Percentiles rank a stretch among this genome's conserved stretches.
Evolutionary conservation across 2,888 invertebrate genomes (phyloP).

Genomic region (Lagria hirta): DNA sequence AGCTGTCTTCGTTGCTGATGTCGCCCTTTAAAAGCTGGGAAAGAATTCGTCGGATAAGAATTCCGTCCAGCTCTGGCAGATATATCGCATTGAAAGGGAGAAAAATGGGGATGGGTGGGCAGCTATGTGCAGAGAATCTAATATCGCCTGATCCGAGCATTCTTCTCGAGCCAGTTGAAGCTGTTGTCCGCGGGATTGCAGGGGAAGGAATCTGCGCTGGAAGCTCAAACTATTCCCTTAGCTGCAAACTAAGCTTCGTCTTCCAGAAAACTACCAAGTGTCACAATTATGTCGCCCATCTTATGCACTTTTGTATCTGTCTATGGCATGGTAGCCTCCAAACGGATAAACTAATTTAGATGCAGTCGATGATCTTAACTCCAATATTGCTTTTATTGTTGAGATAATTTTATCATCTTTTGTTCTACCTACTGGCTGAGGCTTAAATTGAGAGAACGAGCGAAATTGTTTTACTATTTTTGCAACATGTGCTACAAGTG

Average conservation of each 20-base stretch:
- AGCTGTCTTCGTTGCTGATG: conserved; percentile 6
- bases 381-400: too few species aligned
- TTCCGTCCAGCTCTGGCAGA: conserved; percentile 41
- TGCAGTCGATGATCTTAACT: too few species aligned
- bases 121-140: conserved; percentile 50
- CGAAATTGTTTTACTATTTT: too few species aligned
- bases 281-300: too few species aligned
- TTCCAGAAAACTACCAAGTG: conserved; percentile 31
- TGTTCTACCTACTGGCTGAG: too few species aligned
- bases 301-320: too few species aligned
- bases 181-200: conserved; percentile 52
- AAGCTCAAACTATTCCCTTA: conserved; percentile 23
- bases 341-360: too few species aligned
- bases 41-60: conserved; percentile 36
- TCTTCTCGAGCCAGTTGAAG: conserved; percentile 49
- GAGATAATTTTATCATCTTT: too few species aligned
- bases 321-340: too few species aligned
- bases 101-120: conserved; percentile 42
- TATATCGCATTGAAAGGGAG: conserved; percentile 38
- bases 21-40: conserved; percentile 19
- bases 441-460: too few species aligned
- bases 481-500: too few species aligned
- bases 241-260: conserved; percentile 28
- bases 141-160: conserved; percentile 52
- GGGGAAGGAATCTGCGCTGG: conserved; percentile 47